These are phyloP conservation scores for Asbolus verrucosus DNA, from an alignment of 1,140 invertebrate genomes.

Conservation along the genomic window DNA sequence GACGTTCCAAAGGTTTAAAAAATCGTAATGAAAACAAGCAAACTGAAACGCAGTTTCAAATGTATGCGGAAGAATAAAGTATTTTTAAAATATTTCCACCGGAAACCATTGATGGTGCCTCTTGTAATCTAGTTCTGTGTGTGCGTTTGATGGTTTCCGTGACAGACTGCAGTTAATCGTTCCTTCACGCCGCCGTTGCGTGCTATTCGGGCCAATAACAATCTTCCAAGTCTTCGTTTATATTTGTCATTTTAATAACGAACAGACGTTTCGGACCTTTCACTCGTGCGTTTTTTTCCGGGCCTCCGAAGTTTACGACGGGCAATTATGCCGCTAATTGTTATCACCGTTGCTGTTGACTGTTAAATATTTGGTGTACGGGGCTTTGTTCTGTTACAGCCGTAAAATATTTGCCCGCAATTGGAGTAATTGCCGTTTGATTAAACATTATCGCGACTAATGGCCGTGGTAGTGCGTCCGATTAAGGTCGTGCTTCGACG, in stretches of 20 bases:
- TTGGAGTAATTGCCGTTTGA: conserved; percentile 27
- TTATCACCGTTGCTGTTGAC: conserved; percentile 7
- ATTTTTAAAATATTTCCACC: too few species aligned
- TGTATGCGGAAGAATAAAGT: too few species aligned
- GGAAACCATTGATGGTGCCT: too few species aligned
- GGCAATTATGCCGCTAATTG: conserved; percentile 17
- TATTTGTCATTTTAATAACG: too few species aligned
- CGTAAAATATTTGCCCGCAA: conserved; percentile 31
- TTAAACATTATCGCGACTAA: conserved; percentile 38
- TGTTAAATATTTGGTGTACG: conserved; percentile 32
- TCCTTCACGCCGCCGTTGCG: not conserved
- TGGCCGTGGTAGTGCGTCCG: not conserved
- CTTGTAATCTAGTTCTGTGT: too few species aligned
- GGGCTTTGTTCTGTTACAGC: conserved; percentile 12
- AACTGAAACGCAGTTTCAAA: too few species aligned
- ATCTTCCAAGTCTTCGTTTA: too few species aligned
- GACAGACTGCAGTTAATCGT: not conserved
- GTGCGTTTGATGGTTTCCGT: conserved; percentile 1
- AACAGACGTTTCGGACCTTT: not conserved
- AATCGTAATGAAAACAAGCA: too few species aligned
- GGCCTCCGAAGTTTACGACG: conserved; percentile 2
- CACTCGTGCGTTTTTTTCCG: not conserved
- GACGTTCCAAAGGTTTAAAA: too few species aligned
- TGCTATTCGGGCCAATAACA: not conserved
- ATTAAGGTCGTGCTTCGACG: not conserved